These are phyloP conservation scores for Amphipyra berbera DNA, from an alignment of 2,888 invertebrate species.

Conservation along the genomic window DNA sequence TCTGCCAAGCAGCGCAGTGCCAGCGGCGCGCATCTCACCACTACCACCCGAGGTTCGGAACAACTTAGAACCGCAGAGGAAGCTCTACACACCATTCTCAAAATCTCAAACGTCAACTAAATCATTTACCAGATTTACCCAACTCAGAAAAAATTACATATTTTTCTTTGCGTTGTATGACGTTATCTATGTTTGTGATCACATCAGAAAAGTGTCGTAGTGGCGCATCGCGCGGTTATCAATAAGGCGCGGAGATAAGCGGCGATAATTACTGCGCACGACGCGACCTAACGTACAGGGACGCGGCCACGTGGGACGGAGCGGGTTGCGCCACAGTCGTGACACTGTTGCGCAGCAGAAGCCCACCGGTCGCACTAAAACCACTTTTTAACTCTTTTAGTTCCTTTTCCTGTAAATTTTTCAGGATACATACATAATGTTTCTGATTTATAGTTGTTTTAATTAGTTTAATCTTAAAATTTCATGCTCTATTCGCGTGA, in stretches of 20 bases:
- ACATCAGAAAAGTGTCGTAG: conserved; percentile 54
- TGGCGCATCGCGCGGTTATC: conserved; percentile 58
- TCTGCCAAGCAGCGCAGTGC: conserved; percentile 56
- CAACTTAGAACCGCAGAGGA: not conserved
- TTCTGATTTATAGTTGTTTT: too few relatives aligned
- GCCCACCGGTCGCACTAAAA: not conserved
- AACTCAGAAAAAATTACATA: not conserved
- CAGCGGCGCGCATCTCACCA: conserved; percentile 1
- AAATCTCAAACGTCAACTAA: not conserved
- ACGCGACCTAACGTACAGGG: conserved; percentile 5
- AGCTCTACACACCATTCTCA: not conserved
- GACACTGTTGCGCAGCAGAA: not conserved
- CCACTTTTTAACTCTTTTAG: not conserved
- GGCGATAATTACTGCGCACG: conserved; percentile 60
- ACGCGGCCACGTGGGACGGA: conserved; percentile 24
- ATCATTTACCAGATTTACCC: not conserved
- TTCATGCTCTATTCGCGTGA: not conserved
- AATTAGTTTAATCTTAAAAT: too few relatives aligned
- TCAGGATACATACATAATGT: not conserved
- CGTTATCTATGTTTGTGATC: conserved; percentile 56
- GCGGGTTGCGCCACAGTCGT: not conserved
- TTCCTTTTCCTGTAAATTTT: not conserved
- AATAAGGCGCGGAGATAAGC: conserved; percentile 57
- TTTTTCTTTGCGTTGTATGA: conserved; percentile 30
- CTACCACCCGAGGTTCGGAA: not conserved